A percentile compares a stretch with the other conserved stretches of the same genome.
Conservation (phyloP, 2,797 vertebrate species). For the Podarcis siculus region DNA sequence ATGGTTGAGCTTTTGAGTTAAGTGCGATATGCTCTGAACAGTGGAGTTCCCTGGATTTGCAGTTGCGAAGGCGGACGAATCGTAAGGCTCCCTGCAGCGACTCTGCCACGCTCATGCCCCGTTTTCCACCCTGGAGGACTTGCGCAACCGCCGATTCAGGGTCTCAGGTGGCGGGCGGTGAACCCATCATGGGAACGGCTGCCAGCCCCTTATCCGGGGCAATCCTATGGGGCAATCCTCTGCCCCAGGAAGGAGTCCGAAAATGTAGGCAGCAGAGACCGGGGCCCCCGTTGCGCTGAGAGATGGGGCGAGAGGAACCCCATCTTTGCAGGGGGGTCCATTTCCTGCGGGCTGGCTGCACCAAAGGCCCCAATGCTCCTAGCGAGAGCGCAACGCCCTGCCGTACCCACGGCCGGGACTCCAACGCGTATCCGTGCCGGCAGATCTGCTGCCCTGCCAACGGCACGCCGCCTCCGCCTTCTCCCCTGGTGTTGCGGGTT, state of each 20-base stretch:
- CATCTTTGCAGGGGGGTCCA: no score
- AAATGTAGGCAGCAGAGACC: no score
- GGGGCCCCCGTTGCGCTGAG: no score
- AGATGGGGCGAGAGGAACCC: no score
- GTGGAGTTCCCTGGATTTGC: neutral
- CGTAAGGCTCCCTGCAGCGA: no score
- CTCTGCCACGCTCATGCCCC: no score
- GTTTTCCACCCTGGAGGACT: neutral
- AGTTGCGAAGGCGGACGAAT: no score
- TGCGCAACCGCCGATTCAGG: no score
- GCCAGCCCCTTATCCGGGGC: neutral
- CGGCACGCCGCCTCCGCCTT: no score
- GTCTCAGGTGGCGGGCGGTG: neutral
- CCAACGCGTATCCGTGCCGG: fast-evolving
- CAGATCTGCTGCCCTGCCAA: no score
- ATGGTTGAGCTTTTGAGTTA: no score
- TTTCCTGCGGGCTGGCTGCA: neutral
- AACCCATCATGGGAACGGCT: neutral
- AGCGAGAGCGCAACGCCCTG: fast-evolving
- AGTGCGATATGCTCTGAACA: neutral
- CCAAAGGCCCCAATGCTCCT: neutral
- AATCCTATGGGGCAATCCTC: neutral
- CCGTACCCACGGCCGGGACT: neutral
- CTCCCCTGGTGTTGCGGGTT: neutral
- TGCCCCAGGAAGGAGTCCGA: neutral